Base-by-base conservation (phyloP, 2,797 vertebrate species). In the Kryptolebias ocellatus region DNA sequence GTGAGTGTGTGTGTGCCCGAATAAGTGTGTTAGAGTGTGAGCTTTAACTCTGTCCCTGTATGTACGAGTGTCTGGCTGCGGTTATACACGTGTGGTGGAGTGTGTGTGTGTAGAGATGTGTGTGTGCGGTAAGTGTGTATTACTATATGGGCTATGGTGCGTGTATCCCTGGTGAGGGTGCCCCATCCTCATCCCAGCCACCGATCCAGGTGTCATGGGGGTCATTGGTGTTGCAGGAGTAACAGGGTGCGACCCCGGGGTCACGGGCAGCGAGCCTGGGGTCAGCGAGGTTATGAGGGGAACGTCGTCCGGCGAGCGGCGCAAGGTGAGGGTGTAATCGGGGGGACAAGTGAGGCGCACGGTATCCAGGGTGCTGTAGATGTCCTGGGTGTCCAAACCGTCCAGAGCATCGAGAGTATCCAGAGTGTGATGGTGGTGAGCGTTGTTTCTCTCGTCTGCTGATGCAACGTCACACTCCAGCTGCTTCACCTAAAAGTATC, bases 71-170 rank as follows among this genome's bases (percentile, higher is more conserved):
- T 79, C 67, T 77, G 77, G 78, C 86, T 77, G 76, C 72, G 83
- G 94, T 96, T 98, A 99, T 97, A 99, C 97, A 58, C 97, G 87
- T 0, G 97, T 98, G 67, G 97, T 99, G 0, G 97, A 99, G 89
- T 99, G 97, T 93, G 96, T 97, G 83, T 98, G 97, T 52, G 96
- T 75, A 67, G 89, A 87, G 94, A 83, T 97, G 90, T 96, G 92
- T 64, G 92, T 97, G 80, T 98, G 97, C 60, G 96, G 97, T 74
- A 98, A 90, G 87, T 96, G 97, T 49, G 94, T 96, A 87, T 96
- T 98, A 93, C 96, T 97, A 74, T 96, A 96, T 2, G 95, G 96
- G 78, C 94, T 96, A 58, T 95, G 95, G 89, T 96, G 96, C 64
- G 95, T 96, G 90, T 96, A 98, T 79, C 96, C 96, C 63, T 95